Evolutionary conservation across 2,888 invertebrate genomes (phyloP).

Genomic region (Pachymerium ferrugineum): DNA sequence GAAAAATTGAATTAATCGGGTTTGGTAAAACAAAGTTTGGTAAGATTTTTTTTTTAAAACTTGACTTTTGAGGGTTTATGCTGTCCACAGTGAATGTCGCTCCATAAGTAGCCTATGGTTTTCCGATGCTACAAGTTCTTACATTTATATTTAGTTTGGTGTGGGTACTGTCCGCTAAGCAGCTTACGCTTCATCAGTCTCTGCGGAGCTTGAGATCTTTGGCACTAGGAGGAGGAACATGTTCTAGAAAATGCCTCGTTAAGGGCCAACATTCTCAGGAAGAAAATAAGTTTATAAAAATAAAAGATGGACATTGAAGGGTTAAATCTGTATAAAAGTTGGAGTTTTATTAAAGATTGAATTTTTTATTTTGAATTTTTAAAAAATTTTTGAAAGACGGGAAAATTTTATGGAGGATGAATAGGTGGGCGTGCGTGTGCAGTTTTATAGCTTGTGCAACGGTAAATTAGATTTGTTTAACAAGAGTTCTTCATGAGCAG

Average conservation of each 20-base stretch:
- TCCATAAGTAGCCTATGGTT: constrained; percentile 8
- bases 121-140: not conserved
- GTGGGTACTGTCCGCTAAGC: constrained; percentile 8
- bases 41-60: not conserved
- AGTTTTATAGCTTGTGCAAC: not conserved
- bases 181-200: not conserved
- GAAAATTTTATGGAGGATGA: not conserved
- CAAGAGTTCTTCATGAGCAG: not conserved
- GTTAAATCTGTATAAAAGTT: too few relatives aligned
- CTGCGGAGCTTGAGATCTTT: not conserved
- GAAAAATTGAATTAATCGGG: not conserved
- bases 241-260: not conserved
- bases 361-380: not conserved
- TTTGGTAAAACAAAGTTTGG: too few relatives aligned
- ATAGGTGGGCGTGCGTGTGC: not conserved
- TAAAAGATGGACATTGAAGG: not conserved
- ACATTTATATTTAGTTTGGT: not conserved
- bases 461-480: constrained; percentile 13
- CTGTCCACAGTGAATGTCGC: not conserved
- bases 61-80: not conserved
- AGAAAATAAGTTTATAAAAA: too few relatives aligned
- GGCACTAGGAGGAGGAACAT: not conserved
- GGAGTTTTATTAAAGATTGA: not conserved
- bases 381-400: not conserved
- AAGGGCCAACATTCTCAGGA: not conserved